Percentiles rank a stretch among this genome's conserved stretches.
These are phyloP conservation scores for Megastigmus dorsalis DNA, from an alignment of 2,888 invertebrate species.

Conservation along the genomic window DNA sequence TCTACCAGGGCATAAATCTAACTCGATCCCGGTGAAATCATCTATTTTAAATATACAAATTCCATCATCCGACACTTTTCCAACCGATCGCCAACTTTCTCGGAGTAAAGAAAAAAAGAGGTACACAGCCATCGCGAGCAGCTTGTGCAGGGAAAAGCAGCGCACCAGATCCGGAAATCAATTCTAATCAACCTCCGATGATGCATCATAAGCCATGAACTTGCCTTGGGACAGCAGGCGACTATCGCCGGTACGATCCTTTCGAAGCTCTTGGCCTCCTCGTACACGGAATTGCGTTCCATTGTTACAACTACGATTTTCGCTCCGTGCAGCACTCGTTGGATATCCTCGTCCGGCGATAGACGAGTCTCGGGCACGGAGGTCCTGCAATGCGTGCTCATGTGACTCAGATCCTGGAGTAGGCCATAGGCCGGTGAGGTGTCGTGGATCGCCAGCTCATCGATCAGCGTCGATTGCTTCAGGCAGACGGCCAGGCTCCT, in stretches of 20 bases:
- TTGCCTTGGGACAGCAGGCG: conserved; percentile 63
- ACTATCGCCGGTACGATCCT: conserved; percentile 60
- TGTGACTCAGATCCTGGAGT: conserved; percentile 73
- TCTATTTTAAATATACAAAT: no score
- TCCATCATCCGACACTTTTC: no score
- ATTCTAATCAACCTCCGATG: no score
- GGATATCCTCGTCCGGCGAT: conserved; percentile 61
- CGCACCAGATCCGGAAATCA: no score
- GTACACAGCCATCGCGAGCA: no score
- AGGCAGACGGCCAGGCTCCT: conserved; percentile 76
- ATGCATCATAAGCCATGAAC: no score
- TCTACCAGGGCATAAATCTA: no score
- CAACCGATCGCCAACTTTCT: no score
- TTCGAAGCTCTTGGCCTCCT: conserved; percentile 73
- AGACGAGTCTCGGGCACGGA: background rate
- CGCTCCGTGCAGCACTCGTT: conserved; percentile 71
- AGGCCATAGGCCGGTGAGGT: conserved; percentile 68
- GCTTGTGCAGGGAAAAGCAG: no score
- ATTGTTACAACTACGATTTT: conserved; percentile 82
- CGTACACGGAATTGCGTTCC: conserved; percentile 77
- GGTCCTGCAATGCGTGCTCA: conserved; percentile 74
- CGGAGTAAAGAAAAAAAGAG: no score
- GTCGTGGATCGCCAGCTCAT: conserved; percentile 79
- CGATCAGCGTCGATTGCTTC: conserved; percentile 78
- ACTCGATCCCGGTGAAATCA: no score